These are phyloP conservation scores for Trachelus tabidus DNA, from an alignment of 2,888 invertebrate species.

Conservation along the genomic window DNA sequence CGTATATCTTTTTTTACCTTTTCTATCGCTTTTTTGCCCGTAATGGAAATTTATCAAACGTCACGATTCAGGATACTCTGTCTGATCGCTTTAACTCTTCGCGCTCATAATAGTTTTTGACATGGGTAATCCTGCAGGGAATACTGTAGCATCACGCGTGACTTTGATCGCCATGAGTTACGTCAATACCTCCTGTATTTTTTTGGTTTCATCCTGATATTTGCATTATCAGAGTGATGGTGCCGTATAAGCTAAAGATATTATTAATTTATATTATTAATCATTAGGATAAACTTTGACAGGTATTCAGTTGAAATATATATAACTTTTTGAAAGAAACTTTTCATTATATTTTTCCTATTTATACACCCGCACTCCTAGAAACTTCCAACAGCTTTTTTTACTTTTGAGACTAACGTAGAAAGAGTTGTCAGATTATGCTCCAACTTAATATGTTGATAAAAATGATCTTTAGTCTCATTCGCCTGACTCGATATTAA, in stretches of 20 bases:
- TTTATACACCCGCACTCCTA: no score
- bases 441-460: not conserved
- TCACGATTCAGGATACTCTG: not conserved
- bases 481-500: not conserved
- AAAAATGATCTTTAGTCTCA: not conserved
- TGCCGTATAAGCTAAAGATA: not conserved
- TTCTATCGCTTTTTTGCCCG: not conserved
- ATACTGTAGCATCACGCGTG: no score
- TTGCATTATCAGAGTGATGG: not conserved
- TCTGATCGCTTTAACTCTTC: not conserved
- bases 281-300: not conserved
- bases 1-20: not conserved
- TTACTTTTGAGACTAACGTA: no score
- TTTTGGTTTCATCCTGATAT: not conserved
- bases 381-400: no score
- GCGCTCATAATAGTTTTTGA: no score
- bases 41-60: not conserved
- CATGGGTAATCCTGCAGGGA: no score
- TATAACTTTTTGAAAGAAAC: no score
- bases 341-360: no score
- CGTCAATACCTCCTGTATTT: not conserved
- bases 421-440: no score
- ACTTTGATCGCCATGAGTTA: no score
- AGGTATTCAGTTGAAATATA: not conserved
- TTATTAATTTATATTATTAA: not conserved